A percentile compares a stretch with the other conserved stretches of the same genome.
phyloP scores from a whole-genome alignment of 2,797 vertebrate species.

The Gymnoscopelus microlampas region DNA sequence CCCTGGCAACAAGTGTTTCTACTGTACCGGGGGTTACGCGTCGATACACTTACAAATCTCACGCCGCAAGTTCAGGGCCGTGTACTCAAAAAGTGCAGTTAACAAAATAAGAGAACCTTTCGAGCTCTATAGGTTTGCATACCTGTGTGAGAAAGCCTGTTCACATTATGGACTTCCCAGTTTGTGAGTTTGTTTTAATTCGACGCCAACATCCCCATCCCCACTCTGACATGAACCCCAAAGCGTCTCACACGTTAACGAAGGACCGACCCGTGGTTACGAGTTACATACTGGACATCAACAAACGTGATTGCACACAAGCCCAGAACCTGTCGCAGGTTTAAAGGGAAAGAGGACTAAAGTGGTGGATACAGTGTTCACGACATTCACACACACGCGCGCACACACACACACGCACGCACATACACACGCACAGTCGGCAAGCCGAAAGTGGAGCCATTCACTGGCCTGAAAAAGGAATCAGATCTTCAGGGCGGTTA shows the following conservation, averaged over 20 bases:
- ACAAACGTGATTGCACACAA: constrained; percentile 59
- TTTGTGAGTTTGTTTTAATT: too few species aligned
- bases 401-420: too few species aligned
- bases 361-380: constrained; percentile 24
- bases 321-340: constrained; percentile 59
- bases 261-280: not conserved
- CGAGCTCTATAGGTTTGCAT: too few species aligned
- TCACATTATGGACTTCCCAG: too few species aligned
- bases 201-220: too few species aligned
- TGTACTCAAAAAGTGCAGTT: too few species aligned
- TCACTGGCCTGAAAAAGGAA: constrained; percentile 27
- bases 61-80: too few species aligned
- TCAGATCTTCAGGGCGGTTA: constrained; percentile 29
- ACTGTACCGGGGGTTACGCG: constrained; percentile 6
- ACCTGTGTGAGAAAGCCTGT: too few species aligned
- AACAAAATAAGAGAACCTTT: too few species aligned
- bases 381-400: not conserved
- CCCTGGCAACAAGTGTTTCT: constrained; percentile 9
- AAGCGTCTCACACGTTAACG: not conserved
- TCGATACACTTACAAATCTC: constrained; percentile 12
- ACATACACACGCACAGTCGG: too few species aligned
- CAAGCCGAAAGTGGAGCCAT: not conserved
- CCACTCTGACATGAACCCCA: too few species aligned
- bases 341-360: constrained; percentile 65
- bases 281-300: constrained; percentile 17